Evolutionary conservation across 2,888 invertebrate species (phyloP).

Genomic region (Scaptomyza parva): DNA sequence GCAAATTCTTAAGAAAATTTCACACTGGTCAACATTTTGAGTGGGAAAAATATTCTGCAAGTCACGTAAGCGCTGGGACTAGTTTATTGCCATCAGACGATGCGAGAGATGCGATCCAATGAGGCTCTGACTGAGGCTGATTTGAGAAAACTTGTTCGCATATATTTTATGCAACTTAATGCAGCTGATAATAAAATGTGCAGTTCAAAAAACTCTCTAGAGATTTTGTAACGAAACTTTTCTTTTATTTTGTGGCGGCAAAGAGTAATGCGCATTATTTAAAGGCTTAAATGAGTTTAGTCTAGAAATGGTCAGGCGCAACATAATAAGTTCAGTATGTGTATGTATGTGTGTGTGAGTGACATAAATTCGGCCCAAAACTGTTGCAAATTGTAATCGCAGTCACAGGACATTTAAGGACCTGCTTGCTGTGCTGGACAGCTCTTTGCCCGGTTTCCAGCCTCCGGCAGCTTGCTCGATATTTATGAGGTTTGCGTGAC

Average conservation of each 20-base stretch:
- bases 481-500: constrained; percentile 77
- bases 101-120: constrained; percentile 20
- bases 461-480: constrained; percentile 38
- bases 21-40: constrained; percentile 35
- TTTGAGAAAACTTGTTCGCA: constrained; percentile 36
- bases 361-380: constrained; percentile 27
- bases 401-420: constrained; percentile 31
- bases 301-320: constrained; percentile 39
- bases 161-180: constrained; percentile 71
- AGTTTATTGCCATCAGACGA: constrained; percentile 43
- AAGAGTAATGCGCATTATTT: constrained; percentile 61
- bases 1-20: constrained; percentile 17
- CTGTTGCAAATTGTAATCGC: constrained; percentile 58
- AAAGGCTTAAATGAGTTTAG: constrained; percentile 65
- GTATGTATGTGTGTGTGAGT: constrained; percentile 1
- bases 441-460: constrained; percentile 6
- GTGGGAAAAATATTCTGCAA: constrained; percentile 1
- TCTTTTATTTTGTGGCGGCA: constrained; percentile 22
- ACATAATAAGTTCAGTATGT: constrained; percentile 55
- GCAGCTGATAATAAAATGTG: constrained; percentile 69
- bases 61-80: constrained; percentile 49
- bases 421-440: constrained; percentile 19
- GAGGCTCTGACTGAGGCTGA: constrained; percentile 17
- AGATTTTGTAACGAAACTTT: neutral
- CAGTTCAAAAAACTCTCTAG: neutral